Percentiles rank a stretch among this genome's conserved stretches.
These are phyloP conservation scores for Maccullochella peelii DNA, from an alignment of 2,113 vertebrate species.

Conservation along the genomic window DNA sequence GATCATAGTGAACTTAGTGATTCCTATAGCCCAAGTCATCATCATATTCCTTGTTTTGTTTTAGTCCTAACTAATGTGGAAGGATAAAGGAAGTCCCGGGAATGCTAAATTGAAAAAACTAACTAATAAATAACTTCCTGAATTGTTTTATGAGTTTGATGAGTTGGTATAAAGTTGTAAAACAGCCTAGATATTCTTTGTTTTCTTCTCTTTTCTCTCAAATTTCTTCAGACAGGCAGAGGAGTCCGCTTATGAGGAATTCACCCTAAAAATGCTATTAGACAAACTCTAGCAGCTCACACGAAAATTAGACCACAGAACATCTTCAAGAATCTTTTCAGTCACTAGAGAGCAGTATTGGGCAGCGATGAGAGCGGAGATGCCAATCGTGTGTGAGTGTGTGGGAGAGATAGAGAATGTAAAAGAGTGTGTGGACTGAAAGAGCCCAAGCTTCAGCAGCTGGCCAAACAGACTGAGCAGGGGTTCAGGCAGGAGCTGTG, in stretches of 20 bases:
- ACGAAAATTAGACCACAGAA: background rate
- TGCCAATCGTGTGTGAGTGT: slow-evolving; percentile 8
- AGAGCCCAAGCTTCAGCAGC: slow-evolving; percentile 56
- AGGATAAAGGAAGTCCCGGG: background rate
- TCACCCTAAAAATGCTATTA: background rate
- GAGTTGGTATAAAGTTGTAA: background rate
- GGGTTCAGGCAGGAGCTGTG: slow-evolving; percentile 51
- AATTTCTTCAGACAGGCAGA: background rate
- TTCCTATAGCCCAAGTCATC: background rate
- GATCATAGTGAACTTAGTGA: background rate
- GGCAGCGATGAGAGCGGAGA: slow-evolving; percentile 37
- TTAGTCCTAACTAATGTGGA: background rate
- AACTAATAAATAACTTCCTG: background rate
- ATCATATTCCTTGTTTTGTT: background rate
- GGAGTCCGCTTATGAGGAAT: background rate
- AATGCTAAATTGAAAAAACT: background rate
- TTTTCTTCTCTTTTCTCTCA: background rate
- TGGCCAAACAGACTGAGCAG: slow-evolving; percentile 71
- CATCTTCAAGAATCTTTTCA: background rate
- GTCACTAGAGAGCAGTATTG: slow-evolving; percentile 79
- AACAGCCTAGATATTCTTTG: background rate
- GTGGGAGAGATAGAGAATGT: background rate
- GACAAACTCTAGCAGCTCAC: slow-evolving; percentile 2
- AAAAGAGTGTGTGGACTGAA: slow-evolving; percentile 31
- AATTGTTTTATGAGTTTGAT: slow-evolving; percentile 9